Percentiles rank a stretch among this genome's conserved stretches.
Evolutionary conservation across 2,888 invertebrate genomes (phyloP).

Genomic region (Neoscelio sp.): DNA sequence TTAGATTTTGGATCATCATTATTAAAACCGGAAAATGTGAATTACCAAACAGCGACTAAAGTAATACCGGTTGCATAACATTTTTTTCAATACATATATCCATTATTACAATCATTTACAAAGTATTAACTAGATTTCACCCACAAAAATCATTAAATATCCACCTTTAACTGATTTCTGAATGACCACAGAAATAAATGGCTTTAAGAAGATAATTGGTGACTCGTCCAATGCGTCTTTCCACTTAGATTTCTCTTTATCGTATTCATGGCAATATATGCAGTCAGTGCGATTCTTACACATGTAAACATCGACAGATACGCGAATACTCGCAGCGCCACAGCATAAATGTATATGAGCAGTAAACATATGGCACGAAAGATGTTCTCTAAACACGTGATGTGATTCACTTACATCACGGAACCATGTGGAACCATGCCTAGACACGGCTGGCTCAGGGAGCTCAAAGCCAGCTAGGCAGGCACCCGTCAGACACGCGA

Average conservation of each 20-base stretch:
- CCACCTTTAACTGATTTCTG: not conserved
- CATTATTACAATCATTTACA: too few relatives aligned
- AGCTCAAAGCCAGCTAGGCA: constrained; percentile 21
- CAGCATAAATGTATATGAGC: constrained; percentile 38
- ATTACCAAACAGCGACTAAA: too few relatives aligned
- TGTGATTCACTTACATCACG: constrained; percentile 50
- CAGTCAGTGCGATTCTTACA: constrained; percentile 11
- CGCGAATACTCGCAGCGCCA: constrained; percentile 12
- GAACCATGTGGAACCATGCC: constrained; percentile 36
- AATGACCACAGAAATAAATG: not conserved
- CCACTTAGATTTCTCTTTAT: constrained; percentile 23
- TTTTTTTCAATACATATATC: too few relatives aligned
- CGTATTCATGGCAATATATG: not conserved
- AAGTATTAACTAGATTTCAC: not conserved
- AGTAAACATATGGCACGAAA: constrained; percentile 54
- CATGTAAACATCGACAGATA: constrained; percentile 45
- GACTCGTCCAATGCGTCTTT: too few relatives aligned
- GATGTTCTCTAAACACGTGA: constrained; percentile 54
- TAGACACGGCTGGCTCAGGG: constrained; percentile 34
- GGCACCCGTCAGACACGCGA: constrained; percentile 54
- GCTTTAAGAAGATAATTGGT: constrained; percentile 3
- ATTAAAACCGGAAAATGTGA: too few relatives aligned
- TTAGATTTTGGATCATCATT: too few relatives aligned
- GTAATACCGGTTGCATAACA: too few relatives aligned
- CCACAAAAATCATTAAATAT: not conserved